A percentile compares a stretch with the other conserved stretches of the same genome.
Evolutionary conservation across 2,888 invertebrate genomes (phyloP).

Genomic region (Hymenopus coronatus): DNA sequence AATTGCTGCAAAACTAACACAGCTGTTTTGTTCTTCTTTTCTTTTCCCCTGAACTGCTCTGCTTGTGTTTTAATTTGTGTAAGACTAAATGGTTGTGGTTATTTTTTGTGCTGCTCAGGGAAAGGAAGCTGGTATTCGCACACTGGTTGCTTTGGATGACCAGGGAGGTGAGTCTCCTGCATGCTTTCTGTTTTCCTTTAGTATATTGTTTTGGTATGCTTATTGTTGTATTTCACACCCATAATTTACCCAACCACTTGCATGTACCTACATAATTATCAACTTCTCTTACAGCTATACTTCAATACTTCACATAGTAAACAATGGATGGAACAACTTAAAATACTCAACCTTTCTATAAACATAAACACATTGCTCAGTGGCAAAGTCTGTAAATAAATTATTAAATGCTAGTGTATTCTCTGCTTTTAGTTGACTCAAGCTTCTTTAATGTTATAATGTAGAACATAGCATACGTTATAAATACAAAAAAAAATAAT

Average conservation of each 20-base stretch:
- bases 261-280: not conserved
- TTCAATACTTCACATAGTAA: not conserved
- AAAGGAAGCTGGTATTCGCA: conserved; percentile 99
- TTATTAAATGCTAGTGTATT: not conserved
- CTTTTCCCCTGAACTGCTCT: not conserved
- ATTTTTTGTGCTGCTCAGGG: conserved; percentile 65
- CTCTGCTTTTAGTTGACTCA: not conserved
- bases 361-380: not conserved
- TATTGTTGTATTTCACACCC: not conserved
- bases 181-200: not conserved
- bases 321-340: not conserved
- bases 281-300: not conserved
- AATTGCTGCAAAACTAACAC: not conserved
- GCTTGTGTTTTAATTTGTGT: not conserved
- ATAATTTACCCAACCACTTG: not conserved
- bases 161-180: conserved; percentile 91
- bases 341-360: not conserved
- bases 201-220: not conserved
- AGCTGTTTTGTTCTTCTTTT: not conserved
- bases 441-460: not conserved
- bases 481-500: not conserved
- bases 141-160: conserved; percentile 99
- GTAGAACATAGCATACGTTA: not conserved
- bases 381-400: not conserved
- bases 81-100: conserved; percentile 30